Evolutionary conservation across 2,888 invertebrate species (phyloP).

Genomic region (Aelia acuminata): DNA sequence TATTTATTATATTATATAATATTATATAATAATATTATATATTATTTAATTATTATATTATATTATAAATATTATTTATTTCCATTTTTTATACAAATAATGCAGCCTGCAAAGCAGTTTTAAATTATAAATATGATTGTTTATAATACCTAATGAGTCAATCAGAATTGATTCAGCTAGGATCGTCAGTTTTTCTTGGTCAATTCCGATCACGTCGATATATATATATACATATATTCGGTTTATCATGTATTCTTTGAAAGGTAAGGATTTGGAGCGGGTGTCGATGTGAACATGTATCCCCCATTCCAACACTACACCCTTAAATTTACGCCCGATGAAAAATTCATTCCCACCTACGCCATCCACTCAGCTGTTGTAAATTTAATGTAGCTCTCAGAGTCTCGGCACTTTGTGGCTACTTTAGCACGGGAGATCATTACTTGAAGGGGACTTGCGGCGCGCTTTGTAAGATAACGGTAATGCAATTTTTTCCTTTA

Average conservation of each 20-base stretch:
- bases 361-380: conserved; percentile 8
- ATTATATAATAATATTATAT: too few species aligned
- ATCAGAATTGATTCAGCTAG: too few species aligned
- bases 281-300: background rate
- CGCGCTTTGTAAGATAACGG: background rate
- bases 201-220: too few species aligned
- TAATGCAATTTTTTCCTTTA: background rate
- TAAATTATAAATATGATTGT: too few species aligned
- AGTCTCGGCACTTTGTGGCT: background rate
- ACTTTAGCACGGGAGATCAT: background rate
- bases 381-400: background rate
- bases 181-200: too few species aligned
- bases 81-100: too few species aligned
- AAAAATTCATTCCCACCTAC: background rate
- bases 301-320: background rate
- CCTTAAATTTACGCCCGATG: background rate
- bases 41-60: too few species aligned
- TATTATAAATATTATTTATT: too few species aligned
- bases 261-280: background rate
- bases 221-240: too few species aligned
- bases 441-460: background rate
- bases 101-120: too few species aligned
- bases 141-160: too few species aligned
- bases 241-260: background rate
- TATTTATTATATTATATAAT: too few species aligned